phyloP scores from a whole-genome alignment of 1,140 invertebrate species.

The Euwallacea similis region DNA sequence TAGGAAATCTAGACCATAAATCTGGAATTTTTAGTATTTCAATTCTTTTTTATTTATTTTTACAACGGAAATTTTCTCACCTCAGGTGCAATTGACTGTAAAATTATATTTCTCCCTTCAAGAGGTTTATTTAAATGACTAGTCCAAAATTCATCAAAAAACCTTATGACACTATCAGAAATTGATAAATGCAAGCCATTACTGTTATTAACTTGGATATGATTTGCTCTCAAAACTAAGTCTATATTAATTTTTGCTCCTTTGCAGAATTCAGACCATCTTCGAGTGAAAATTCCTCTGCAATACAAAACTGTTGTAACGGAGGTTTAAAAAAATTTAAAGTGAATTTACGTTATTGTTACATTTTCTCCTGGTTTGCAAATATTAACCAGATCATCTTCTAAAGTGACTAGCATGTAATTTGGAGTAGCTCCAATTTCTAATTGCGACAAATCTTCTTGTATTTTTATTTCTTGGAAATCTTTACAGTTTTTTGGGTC shows the following conservation, averaged over 20 bases:
- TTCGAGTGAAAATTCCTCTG: conserved; percentile 75
- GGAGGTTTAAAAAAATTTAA: conserved; percentile 16
- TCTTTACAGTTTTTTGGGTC: conserved; percentile 74
- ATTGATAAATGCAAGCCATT: conserved; percentile 62
- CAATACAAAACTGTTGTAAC: conserved; percentile 12
- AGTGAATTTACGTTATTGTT: conserved; percentile 68
- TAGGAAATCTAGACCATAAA: conserved; percentile 84
- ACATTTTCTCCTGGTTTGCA: conserved; percentile 91
- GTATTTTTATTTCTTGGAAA: conserved; percentile 90
- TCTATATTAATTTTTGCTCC: conserved; percentile 71
- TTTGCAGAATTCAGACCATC: conserved; percentile 66
- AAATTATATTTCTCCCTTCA: conserved; percentile 73
- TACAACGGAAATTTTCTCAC: conserved; percentile 54
- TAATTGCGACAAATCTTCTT: conserved; percentile 75
- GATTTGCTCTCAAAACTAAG: conserved; percentile 72
- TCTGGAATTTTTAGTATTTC: conserved; percentile 58
- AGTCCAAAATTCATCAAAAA: conserved; percentile 78
- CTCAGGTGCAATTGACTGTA: conserved; percentile 83
- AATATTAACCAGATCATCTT: conserved; percentile 84
- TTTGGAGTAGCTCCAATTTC: conserved; percentile 72
- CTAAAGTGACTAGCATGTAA: conserved; percentile 77
- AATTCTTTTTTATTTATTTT: background rate
- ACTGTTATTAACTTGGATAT: conserved; percentile 73
- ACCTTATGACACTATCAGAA: conserved; percentile 70
- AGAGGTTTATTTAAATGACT: conserved; percentile 65